Conservation (phyloP, 2,888 invertebrate genomes). For the Mesorhabditis sp. region DNA sequence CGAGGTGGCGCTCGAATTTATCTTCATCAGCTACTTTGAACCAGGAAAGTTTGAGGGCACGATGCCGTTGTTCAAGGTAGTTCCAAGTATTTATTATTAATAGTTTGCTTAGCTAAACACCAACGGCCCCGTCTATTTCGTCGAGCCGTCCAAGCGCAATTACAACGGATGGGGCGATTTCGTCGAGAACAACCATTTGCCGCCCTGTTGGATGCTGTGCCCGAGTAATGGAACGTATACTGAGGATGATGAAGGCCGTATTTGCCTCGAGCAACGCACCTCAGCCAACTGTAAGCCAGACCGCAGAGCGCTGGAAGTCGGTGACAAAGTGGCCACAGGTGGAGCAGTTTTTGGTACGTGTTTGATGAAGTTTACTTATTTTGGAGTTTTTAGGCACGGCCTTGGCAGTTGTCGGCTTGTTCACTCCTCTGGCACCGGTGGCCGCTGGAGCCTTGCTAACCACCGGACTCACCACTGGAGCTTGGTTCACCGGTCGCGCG, state of each 20-base stretch:
- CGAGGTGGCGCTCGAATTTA: neutral
- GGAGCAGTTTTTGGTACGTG: neutral
- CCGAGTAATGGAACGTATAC: neutral
- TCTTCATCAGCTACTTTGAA: neutral
- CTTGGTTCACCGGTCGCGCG: neutral
- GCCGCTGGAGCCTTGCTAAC: neutral
- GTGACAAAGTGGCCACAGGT: neutral
- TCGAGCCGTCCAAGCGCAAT: neutral
- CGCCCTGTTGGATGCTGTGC: neutral
- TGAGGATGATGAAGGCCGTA: neutral
- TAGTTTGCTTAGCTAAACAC: too few relatives aligned
- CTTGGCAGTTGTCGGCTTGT: neutral
- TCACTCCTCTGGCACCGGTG: neutral
- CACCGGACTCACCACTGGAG: neutral
- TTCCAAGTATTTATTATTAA: neutral
- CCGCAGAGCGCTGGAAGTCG: neutral
- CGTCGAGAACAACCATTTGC: neutral
- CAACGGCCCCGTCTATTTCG: neutral
- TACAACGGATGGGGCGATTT: neutral
- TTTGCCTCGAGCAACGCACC: neutral
- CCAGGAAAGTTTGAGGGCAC: neutral
- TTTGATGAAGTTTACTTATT: too few relatives aligned
- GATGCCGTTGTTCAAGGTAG: neutral
- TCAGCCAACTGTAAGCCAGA: slow-evolving; percentile 1
- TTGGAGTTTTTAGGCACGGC: neutral